Evolutionary conservation across 2,113 vertebrate species (phyloP).

Genomic region (Rhinichthys klamathensis): DNA sequence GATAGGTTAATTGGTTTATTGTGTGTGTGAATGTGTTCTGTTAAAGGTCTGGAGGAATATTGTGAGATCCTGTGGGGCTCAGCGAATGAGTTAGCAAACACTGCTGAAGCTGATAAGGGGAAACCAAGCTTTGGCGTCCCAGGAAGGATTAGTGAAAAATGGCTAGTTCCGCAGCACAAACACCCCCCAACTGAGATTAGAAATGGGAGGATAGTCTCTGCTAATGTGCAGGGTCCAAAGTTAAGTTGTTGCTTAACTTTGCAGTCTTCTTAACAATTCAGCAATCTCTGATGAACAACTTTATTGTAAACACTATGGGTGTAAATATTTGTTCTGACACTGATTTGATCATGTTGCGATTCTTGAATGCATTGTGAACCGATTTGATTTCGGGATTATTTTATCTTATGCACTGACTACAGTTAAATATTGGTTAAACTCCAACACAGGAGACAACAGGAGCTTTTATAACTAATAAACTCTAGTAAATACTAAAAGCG

Average conservation of each 20-base stretch:
- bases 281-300: background rate
- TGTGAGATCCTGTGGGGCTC: conserved; percentile 6
- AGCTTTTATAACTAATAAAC: no score
- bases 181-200: background rate
- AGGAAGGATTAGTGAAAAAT: conserved; percentile 9
- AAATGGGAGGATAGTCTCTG: background rate
- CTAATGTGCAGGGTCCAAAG: background rate
- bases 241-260: background rate
- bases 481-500: no score
- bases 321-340: background rate
- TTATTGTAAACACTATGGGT: background rate
- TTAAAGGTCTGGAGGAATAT: conserved; percentile 10
- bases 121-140: background rate
- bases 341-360: background rate
- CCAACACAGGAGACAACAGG: background rate
- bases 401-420: background rate
- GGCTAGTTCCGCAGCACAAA: background rate
- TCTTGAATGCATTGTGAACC: background rate
- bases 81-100: background rate
- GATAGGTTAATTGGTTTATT: conserved; percentile 17
- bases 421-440: background rate
- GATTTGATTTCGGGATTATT: background rate
- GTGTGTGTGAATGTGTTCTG: background rate
- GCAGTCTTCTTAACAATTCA: no score
- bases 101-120: conserved; percentile 10